phyloP scores from a whole-genome alignment of 2,888 invertebrate genomes.

The Choreutis nemorana region DNA sequence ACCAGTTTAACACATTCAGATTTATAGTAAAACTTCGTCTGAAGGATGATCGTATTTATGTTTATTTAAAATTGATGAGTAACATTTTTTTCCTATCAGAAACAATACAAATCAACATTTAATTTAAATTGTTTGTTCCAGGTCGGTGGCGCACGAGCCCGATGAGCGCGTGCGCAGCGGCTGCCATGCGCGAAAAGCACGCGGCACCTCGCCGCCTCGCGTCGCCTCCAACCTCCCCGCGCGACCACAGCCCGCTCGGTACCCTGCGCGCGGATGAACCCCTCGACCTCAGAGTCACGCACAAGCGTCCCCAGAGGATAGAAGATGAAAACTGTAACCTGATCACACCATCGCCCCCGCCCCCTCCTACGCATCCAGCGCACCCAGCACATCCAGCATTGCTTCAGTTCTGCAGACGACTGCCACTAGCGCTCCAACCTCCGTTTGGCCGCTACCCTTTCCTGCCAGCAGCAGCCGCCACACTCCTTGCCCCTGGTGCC shows the following conservation, averaged over 20 bases:
- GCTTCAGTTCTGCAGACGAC: slow-evolving; percentile 50
- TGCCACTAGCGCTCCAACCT: slow-evolving; percentile 53
- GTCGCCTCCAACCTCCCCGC: slow-evolving; percentile 56
- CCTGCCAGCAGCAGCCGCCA: slow-evolving; percentile 55
- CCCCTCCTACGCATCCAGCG: slow-evolving; percentile 62
- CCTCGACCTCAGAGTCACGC: slow-evolving; percentile 85
- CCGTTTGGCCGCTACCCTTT: slow-evolving; percentile 60
- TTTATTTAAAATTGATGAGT: too few relatives aligned
- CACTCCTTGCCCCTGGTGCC: slow-evolving; percentile 48
- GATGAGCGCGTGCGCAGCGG: slow-evolving; percentile 79
- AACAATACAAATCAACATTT: background rate
- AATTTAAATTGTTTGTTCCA: slow-evolving; percentile 43
- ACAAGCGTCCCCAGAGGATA: slow-evolving; percentile 75
- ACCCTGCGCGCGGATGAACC: slow-evolving; percentile 75
- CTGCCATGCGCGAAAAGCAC: slow-evolving; percentile 86
- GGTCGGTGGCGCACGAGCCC: slow-evolving; percentile 67
- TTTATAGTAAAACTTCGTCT: too few relatives aligned
- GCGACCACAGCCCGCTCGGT: slow-evolving; percentile 61
- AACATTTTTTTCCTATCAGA: background rate
- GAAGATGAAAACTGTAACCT: slow-evolving; percentile 90
- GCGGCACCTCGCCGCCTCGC: slow-evolving; percentile 89
- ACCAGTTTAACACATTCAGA: too few relatives aligned
- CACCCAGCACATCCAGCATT: slow-evolving; percentile 65
- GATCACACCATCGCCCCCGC: slow-evolving; percentile 69
- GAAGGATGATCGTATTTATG: too few relatives aligned